A percentile compares a stretch with the other conserved stretches of the same genome.
phyloP scores from a whole-genome alignment of 1,140 invertebrate genomes.

The Drosophila gunungcola region DNA sequence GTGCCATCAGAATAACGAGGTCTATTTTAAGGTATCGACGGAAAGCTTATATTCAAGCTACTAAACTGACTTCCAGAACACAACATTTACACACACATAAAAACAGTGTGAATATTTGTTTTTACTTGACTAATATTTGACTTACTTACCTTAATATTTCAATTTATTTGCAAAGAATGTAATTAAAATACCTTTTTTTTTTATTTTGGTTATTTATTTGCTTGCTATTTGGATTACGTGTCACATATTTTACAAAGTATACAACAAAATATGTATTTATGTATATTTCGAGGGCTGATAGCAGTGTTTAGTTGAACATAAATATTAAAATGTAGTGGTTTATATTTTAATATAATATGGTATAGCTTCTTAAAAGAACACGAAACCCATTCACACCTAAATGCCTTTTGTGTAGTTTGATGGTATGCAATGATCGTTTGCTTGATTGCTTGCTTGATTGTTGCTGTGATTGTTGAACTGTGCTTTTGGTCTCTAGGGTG shows the following conservation, averaged over 20 bases:
- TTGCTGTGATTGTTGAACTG: conserved; percentile 48
- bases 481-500: conserved; percentile 45
- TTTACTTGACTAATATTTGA: no score
- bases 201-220: conserved; percentile 58
- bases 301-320: conserved; percentile 70
- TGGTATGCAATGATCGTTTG: conserved; percentile 8
- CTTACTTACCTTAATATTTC: no score
- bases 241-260: conserved; percentile 79
- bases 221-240: conserved; percentile 65
- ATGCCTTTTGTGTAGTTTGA: conserved; percentile 41
- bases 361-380: conserved; percentile 42
- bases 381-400: conserved; percentile 53
- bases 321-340: conserved; percentile 73
- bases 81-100: no score
- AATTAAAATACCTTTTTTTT: neutral
- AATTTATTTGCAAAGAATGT: no score
- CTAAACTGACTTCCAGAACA: no score
- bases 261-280: conserved; percentile 54
- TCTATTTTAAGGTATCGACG: neutral
- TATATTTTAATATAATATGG: conserved; percentile 59
- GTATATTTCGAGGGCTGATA: conserved; percentile 25
- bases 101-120: no score
- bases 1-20: no score
- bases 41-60: no score
- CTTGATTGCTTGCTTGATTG: conserved; percentile 34